Evolutionary conservation across 2,113 vertebrate genomes (phyloP), one percentile per base, ranked within the genome.

Genomic region (Channa argus): DNA sequence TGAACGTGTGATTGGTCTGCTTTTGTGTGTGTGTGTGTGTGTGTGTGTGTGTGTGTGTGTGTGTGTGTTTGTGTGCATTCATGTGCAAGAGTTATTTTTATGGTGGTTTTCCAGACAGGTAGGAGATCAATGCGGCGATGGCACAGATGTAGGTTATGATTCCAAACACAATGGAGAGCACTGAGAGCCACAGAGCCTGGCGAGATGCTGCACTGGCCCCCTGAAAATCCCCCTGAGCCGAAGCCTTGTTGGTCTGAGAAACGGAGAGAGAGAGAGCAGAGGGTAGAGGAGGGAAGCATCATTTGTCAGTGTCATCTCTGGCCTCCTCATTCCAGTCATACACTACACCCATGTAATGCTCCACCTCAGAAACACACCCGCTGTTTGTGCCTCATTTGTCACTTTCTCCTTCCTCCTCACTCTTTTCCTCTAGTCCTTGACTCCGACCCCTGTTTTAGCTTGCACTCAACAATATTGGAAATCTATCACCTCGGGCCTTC

Each of bases 241-340:
- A 95, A 0, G 96, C 95, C 91, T 95, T 96, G 93, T 95, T 97
- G 74, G 96, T 96, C 96, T 97, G 93, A 46, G 75, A 66, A 74
- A 71, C 3, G 47, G 54, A n/a, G 59, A 72, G 52, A 74, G 59
- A 71, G 73, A 41, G 74, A 24, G 24, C 24, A 24, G 45, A 62
- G 58, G 1, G 38, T 82, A 86, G 60, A 62, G 56, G 5, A 67
- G 77, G 65, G 73, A 62, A 73, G 84, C 84, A 83, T 86, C 63
- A 65, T 84, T 78, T 80, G 70, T 85, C 83, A 77, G 6, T 5
- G 81, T 86, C 72, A 67, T 82, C 56, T 46, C 62, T 61, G 52
- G 69, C 72, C 55, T 74, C 73, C 74, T 86, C 73, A 72, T 59
- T 69, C 56, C 66, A 71, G 55, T 86, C 73, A 74, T 71, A 77